Conservation (phyloP, 2,113 vertebrate species). For the Gallinago undulata region DNA sequence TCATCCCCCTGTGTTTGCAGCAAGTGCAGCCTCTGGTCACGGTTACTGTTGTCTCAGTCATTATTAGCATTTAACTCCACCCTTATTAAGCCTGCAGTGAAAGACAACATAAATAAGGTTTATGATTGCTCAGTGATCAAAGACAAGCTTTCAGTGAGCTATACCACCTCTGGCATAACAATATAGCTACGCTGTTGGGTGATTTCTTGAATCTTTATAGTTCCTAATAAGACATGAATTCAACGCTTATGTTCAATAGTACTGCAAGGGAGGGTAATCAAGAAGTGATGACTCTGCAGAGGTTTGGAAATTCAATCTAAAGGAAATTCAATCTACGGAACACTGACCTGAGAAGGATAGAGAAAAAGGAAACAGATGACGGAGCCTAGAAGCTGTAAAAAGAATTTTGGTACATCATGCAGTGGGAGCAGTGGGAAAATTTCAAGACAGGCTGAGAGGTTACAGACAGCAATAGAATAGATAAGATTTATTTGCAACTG, state of each 20-base stretch:
- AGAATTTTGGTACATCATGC: neutral
- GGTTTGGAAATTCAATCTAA: constrained; percentile 12
- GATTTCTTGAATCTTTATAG: constrained; percentile 23
- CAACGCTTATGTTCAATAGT: constrained; percentile 17
- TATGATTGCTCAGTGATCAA: neutral
- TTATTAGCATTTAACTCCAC: neutral
- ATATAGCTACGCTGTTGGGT: neutral
- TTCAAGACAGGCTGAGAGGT: neutral
- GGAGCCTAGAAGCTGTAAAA: neutral
- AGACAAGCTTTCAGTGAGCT: neutral
- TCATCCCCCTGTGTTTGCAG: neutral
- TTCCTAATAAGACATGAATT: constrained; percentile 37
- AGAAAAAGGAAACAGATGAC: neutral
- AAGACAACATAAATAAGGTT: constrained; percentile 10
- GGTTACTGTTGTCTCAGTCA: neutral
- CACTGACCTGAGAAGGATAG: neutral
- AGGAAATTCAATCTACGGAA: constrained; percentile 7
- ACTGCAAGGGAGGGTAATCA: constrained; percentile 16
- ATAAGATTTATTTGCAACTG: neutral
- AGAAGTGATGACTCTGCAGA: constrained; percentile 32
- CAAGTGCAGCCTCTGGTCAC: neutral
- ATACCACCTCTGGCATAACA: neutral
- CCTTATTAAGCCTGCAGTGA: neutral
- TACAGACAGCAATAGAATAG: neutral
- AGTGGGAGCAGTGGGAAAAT: neutral